Percentiles rank a stretch among this genome's conserved stretches.
Evolutionary conservation across 2,888 invertebrate species (phyloP).

Genomic region (Hedychridium roseum): DNA sequence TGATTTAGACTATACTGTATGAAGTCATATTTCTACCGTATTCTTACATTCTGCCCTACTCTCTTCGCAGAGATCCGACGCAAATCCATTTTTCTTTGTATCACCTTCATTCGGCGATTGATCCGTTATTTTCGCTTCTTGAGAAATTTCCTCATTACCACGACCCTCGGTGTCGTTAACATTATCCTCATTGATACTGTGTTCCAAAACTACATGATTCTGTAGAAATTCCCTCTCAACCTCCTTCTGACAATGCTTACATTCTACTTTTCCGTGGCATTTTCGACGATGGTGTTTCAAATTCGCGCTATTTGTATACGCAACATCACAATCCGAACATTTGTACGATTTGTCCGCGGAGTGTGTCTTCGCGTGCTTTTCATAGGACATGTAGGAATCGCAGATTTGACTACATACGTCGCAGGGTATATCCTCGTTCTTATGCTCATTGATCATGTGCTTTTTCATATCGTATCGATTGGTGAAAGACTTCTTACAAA

Average conservation of each 20-base stretch:
- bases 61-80: too few relatives aligned
- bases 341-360: conserved; percentile 1
- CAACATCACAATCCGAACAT: conserved; percentile 35
- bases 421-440: conserved; percentile 33
- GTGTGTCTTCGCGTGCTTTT: conserved; percentile 32
- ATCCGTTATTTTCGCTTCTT: neutral
- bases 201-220: conserved; percentile 4
- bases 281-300: conserved; percentile 12
- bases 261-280: conserved; percentile 1
- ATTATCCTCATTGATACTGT: too few relatives aligned
- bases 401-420: conserved; percentile 32
- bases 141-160: neutral
- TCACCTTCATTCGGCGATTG: neutral
- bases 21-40: too few relatives aligned
- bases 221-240: conserved; percentile 1
- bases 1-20: too few relatives aligned
- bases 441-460: conserved; percentile 45
- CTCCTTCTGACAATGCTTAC: conserved; percentile 6
- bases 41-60: too few relatives aligned
- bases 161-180: too few relatives aligned
- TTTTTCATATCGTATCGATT: conserved; percentile 49
- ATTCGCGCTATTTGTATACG: neutral
- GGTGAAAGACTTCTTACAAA: conserved; percentile 49
- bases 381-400: conserved; percentile 23
- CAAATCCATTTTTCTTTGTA: neutral